Base-by-base conservation (phyloP, 2,888 invertebrate genomes). In the Apotomis capreana region DNA sequence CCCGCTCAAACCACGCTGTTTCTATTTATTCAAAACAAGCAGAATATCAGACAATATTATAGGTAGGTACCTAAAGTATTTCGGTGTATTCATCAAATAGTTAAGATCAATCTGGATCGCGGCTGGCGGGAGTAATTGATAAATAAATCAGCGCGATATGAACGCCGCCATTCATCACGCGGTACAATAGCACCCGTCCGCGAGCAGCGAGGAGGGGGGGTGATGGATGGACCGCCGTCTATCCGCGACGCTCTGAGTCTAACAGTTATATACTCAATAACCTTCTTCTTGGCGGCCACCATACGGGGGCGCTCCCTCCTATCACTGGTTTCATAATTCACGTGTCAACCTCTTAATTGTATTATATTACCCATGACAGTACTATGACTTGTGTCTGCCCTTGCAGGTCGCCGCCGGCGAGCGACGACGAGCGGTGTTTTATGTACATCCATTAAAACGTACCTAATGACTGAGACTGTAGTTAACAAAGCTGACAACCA, bases 91-190 rank as follows among this genome's bases (percentile, higher is more conserved):
- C 46, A 12, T n/a, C 40, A 15, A 57, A 44, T 55, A 36, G 46
- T 46, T 8, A 44, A 8, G 12, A 65, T 65, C 26, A 57, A 55
- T 64, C 44, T 49, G 54, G 6, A 15, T 36, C 10, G 59, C 52
- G 4, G 15, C 9, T 46, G 37, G 37, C n/a, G n/a, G 12, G 52
- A 15, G 65, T 65, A 70, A 70, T 65, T 54, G 65, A 67, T 70
- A 67, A 70, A 61, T 70, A 70, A 60, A 70, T 70, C 70, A 70
- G 46, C 40, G 37, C 65, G 70, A 60, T 61, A 55, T 46, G 62
- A 51, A 13, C 62, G 55, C n/a, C 46, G 15, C 55, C 46, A 49
- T 70, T 67, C 54, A 55, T 67, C 60, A 59, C 46, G 37, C 26
- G 37, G 6, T 44, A 70, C 70, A 70, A 70, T 70, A 12, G 54